phyloP scores from a whole-genome alignment of 2,797 vertebrate genomes.

The Antennarius maculatus region DNA sequence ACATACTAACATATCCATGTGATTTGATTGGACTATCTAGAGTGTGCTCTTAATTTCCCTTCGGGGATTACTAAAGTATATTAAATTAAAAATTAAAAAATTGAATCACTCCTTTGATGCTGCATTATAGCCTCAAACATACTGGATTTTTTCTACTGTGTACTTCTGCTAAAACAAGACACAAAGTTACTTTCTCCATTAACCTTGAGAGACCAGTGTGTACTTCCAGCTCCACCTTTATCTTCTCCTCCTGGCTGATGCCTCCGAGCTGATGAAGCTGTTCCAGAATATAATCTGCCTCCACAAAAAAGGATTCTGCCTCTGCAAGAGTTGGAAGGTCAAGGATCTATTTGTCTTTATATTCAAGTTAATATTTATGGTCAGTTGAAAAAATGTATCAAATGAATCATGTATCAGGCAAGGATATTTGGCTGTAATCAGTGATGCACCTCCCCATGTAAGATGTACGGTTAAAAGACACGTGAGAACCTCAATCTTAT shows the following conservation, averaged over 20 bases:
- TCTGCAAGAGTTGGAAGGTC: conserved; percentile 72
- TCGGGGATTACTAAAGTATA: too few relatives aligned
- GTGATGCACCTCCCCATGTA: conserved; percentile 64
- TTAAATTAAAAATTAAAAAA: too few relatives aligned
- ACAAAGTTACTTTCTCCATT: conserved; percentile 1
- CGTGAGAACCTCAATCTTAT: conserved; percentile 42
- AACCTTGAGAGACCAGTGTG: conserved; percentile 76
- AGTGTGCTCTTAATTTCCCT: too few relatives aligned
- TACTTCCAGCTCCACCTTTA: conserved; percentile 70
- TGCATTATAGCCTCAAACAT: neutral
- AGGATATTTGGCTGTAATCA: conserved; percentile 74
- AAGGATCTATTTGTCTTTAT: conserved; percentile 54
- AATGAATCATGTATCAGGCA: neutral
- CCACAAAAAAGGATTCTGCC: conserved; percentile 69
- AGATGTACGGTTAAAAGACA: conserved; percentile 62
- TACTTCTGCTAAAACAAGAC: neutral
- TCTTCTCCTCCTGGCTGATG: conserved; percentile 72
- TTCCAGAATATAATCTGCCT: conserved; percentile 68
- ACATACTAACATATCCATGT: too few relatives aligned
- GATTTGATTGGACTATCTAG: too few relatives aligned
- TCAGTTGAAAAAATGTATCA: neutral
- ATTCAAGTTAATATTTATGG: neutral
- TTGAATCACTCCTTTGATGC: neutral
- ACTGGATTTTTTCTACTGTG: neutral
- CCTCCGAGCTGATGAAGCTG: conserved; percentile 68